Percentiles rank a stretch among this genome's conserved stretches.
Conservation (phyloP, 2,113 vertebrate species). For the Gymnorhina tibicen region DNA sequence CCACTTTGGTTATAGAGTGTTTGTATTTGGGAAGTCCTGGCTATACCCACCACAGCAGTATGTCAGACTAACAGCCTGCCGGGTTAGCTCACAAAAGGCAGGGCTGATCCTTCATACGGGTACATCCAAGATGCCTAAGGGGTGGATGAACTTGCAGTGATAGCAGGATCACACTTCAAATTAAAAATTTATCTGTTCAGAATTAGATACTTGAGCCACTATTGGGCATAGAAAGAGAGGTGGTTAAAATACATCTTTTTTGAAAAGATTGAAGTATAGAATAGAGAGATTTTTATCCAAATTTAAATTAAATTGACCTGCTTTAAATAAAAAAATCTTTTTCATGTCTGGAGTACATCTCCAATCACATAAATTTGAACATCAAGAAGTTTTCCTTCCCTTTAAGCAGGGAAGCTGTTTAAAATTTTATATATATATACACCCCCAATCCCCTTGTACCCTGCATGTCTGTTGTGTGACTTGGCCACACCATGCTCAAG, state of each 20-base stretch:
- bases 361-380: background rate
- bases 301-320: background rate
- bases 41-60: rapidly evolving
- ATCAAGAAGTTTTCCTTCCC: background rate
- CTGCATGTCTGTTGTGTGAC: background rate
- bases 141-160: background rate
- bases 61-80: background rate
- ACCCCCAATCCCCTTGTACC: rapidly evolving
- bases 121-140: background rate
- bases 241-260: background rate
- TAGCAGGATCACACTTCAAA: background rate
- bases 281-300: background rate
- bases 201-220: background rate
- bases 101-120: background rate
- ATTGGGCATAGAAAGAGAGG: background rate
- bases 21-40: background rate
- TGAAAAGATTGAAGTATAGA: background rate
- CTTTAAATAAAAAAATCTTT: background rate
- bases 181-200: background rate
- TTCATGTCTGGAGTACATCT: background rate
- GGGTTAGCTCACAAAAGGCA: background rate
- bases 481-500: background rate
- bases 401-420: background rate
- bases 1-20: background rate
- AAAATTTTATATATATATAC: background rate